Evolutionary conservation across 2,888 invertebrate species (phyloP).

Genomic region (Cordilura impudica): DNA sequence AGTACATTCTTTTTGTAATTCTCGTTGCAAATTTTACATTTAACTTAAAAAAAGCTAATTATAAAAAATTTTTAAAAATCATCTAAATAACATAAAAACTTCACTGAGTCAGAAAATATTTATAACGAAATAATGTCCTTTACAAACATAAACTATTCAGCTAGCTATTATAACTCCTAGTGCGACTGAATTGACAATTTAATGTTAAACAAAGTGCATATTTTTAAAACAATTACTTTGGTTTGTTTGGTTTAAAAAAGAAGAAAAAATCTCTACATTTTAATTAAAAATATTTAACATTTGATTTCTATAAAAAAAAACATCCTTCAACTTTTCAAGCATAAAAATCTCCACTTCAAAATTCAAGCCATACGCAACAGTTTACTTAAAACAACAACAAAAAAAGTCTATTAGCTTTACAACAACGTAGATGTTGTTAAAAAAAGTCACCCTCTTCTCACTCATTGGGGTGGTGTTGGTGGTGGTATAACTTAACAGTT

Average conservation of each 20-base stretch:
- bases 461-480: slow-evolving; percentile 22
- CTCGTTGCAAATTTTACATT: too few species aligned
- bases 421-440: neutral
- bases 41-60: too few species aligned
- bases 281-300: slow-evolving; percentile 23
- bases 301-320: neutral
- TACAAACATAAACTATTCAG: too few species aligned
- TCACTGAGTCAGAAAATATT: too few species aligned
- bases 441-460: neutral
- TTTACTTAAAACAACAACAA: slow-evolving; percentile 34
- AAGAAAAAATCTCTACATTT: slow-evolving; percentile 10
- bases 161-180: too few species aligned
- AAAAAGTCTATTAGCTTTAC: slow-evolving; percentile 34
- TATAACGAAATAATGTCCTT: too few species aligned
- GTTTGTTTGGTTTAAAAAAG: neutral
- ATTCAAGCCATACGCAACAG: slow-evolving; percentile 41
- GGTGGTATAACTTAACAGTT: slow-evolving; percentile 14
- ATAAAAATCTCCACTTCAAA: slow-evolving; percentile 19
- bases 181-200: too few species aligned
- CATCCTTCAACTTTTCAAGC: slow-evolving; percentile 10
- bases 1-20: too few species aligned
- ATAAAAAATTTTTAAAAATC: too few species aligned
- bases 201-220: too few species aligned
- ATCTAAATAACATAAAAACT: too few species aligned
- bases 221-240: neutral